These are phyloP conservation scores for Acyrthosiphon pisum DNA, from an alignment of 1,140 invertebrate genomes.

Conservation along the genomic window DNA sequence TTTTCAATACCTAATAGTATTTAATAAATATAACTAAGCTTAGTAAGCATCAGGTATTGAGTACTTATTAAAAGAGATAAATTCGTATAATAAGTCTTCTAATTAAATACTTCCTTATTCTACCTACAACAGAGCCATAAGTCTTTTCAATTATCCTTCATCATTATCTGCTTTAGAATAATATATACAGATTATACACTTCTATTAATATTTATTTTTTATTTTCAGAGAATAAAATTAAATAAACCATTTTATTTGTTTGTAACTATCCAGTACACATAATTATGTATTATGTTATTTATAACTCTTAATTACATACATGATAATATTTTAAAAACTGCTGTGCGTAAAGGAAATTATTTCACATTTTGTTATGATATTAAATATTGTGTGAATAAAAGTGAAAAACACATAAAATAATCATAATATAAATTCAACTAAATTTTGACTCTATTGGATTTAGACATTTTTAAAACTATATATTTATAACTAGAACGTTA, in stretches of 20 bases:
- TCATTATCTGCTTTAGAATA: neutral
- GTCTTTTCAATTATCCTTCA: neutral
- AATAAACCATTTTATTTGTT: neutral
- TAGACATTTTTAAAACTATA: neutral
- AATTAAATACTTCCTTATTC: conserved; percentile 10
- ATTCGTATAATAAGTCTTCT: neutral
- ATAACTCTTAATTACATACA: neutral
- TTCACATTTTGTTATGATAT: neutral
- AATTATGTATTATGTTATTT: neutral
- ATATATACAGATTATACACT: neutral
- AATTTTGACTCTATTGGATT: too few relatives aligned
- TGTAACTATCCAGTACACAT: neutral
- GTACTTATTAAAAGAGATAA: neutral
- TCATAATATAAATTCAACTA: too few relatives aligned
- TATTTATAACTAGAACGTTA: neutral
- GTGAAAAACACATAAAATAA: neutral
- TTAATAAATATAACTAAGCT: neutral
- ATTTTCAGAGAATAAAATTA: too few relatives aligned
- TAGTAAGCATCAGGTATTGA: neutral
- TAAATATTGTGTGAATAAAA: neutral
- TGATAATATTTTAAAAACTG: neutral
- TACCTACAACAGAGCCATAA: neutral
- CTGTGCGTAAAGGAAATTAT: neutral
- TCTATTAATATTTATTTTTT: neutral
- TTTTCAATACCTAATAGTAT: too few relatives aligned